phyloP scores from a whole-genome alignment of 2,113 vertebrate genomes.

The Daubentonia madagascariensis region DNA sequence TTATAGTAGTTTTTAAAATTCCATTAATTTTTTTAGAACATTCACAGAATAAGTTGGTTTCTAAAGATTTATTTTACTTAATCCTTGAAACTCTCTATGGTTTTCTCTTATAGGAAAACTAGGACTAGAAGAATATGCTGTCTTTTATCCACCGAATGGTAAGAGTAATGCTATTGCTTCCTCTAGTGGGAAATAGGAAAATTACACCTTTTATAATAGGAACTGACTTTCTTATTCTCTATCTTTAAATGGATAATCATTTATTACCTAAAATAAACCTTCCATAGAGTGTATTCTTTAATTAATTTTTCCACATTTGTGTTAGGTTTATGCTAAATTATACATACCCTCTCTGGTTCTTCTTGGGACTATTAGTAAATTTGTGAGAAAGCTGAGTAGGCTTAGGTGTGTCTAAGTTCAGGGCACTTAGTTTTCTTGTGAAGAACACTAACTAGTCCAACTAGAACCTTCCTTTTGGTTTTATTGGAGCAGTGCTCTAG shows the following conservation, averaged over 20 bases:
- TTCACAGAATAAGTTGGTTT: constrained; percentile 24
- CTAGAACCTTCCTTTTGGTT: neutral
- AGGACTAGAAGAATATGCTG: constrained; percentile 90
- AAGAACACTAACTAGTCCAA: neutral
- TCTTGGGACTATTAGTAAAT: neutral
- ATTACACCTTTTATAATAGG: constrained; percentile 60
- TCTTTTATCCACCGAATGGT: constrained; percentile 98
- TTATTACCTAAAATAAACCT: constrained; percentile 22
- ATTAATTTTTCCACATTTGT: neutral
- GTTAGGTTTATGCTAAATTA: neutral
- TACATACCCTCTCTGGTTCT: neutral
- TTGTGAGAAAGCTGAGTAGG: neutral
- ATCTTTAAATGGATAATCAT: constrained; percentile 16
- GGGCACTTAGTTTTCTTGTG: neutral
- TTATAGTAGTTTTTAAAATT: neutral
- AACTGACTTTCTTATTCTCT: neutral
- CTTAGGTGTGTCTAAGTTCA: neutral
- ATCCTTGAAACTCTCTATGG: constrained; percentile 46
- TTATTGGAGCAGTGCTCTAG: neutral
- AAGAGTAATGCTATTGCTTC: constrained; percentile 80
- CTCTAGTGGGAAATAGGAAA: constrained; percentile 80
- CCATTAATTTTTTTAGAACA: neutral
- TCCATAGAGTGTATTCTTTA: neutral
- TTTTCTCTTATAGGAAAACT: constrained; percentile 87
- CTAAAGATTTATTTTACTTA: constrained; percentile 22